phyloP scores from a whole-genome alignment of 2,888 invertebrate genomes.

The Rhopalosiphum nymphaeae region DNA sequence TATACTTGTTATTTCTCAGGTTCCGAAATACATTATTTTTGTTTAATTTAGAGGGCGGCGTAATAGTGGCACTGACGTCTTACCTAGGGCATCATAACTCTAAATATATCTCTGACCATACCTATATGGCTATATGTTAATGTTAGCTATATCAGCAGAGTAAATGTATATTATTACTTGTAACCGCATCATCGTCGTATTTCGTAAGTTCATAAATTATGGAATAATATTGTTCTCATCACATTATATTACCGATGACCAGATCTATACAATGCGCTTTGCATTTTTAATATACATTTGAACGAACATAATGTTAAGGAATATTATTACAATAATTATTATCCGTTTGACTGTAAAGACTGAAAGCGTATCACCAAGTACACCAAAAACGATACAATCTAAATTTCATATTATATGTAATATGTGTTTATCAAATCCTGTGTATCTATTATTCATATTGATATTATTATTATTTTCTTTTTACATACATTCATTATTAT shows the following conservation, averaged over 20 bases:
- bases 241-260: neutral
- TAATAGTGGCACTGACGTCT: neutral
- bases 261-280: neutral
- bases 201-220: neutral
- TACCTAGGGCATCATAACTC: neutral
- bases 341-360: neutral
- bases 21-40: neutral
- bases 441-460: neutral
- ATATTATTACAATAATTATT: neutral
- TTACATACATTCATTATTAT: neutral
- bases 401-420: neutral
- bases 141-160: neutral
- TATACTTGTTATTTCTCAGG: neutral
- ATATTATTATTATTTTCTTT: neutral
- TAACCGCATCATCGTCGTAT: neutral
- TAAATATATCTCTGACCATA: neutral
- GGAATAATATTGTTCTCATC: neutral
- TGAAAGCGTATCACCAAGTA: neutral
- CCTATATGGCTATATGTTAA: neutral
- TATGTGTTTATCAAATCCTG: neutral
- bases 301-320: neutral
- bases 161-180: neutral
- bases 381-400: neutral
- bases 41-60: neutral
- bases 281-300: neutral